Base-by-base conservation (phyloP, 2,797 vertebrate species). In the Acanthurus lineatus region DNA sequence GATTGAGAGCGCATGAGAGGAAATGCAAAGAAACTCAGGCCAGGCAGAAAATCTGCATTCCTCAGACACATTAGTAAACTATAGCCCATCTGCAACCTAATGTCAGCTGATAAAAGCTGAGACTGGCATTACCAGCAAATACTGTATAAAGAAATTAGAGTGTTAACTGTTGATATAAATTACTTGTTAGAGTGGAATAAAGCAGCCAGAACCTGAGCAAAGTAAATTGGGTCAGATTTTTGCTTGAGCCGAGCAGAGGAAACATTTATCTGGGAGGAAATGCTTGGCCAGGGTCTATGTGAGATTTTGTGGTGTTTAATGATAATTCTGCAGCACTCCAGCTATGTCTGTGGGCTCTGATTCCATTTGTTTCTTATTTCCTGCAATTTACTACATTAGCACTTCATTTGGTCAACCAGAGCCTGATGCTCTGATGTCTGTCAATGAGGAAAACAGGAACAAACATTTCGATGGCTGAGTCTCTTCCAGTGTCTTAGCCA, bases 311-410 rank as follows among this genome's bases (percentile, higher is more conserved):
- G 58, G 66, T 79, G 66, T 76, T 87, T 81, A 78, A 77, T 66
- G 61, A 89, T 85, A 82, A 79, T 83, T 77, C 49, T 56, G 87
- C 78, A 53, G 25, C 14, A 44, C 68, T 65, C 63, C 71, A 77
- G 59, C 70, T 68, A 58, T 81, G 66, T 89, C 73, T 82, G 25
- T 71, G 76, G 79, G 56, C 73, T 84, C 66, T 67, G 61, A 66
- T 81, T 57, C 77, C 82, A 88, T 87, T 90, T 89, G 83, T 83
- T 90, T 83, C 78, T 85, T 68, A 89, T 91, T 92, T 92, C 80
- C 87, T 74, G 72, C 40, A 86, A 85, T 89, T 84, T 79, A 81
- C 80, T 64, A 63, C 79, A 89, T 83, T 86, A 78, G 72, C 70
- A 78, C 70, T 79, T 68, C 63, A 60, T 89, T 85, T 82, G 69